These are phyloP conservation scores for Coenobita brevimanus DNA, from an alignment of 1,140 invertebrate species.

Conservation along the genomic window DNA sequence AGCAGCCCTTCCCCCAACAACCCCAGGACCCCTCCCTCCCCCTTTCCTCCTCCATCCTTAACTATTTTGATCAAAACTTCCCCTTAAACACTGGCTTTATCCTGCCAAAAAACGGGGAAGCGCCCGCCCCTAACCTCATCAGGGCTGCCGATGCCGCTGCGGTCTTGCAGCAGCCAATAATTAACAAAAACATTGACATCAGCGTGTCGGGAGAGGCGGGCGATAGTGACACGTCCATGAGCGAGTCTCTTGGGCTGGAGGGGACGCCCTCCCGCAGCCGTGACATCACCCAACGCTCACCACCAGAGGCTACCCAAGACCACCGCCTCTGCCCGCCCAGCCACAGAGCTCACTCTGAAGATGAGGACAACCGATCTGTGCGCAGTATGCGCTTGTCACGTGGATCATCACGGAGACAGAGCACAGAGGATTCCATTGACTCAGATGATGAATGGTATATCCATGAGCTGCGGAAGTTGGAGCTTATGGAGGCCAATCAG, in stretches of 20 bases:
- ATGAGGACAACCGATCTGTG: conserved; percentile 89
- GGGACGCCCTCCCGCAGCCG: conserved; percentile 48
- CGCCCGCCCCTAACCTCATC: conserved; percentile 68
- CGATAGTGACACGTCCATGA: conserved; percentile 68
- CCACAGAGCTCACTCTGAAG: conserved; percentile 75
- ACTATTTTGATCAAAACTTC: conserved; percentile 62
- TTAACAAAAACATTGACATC: conserved; percentile 67
- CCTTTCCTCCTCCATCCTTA: conserved; percentile 17
- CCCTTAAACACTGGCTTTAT: conserved; percentile 39
- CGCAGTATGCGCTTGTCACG: conserved; percentile 88
- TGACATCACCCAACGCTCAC: conserved; percentile 60
- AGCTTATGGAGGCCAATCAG: conserved; percentile 83
- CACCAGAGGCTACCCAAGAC: conserved; percentile 61
- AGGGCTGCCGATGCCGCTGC: conserved; percentile 45
- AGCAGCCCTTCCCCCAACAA: conserved; percentile 58
- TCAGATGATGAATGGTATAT: conserved; percentile 95
- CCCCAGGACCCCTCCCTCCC: conserved; percentile 46
- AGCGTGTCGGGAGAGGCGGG: conserved; percentile 69
- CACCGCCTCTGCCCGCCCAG: conserved; percentile 83
- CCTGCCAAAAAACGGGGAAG: conserved; percentile 68
- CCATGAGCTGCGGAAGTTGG: conserved; percentile 88
- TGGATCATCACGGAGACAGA: conserved; percentile 90
- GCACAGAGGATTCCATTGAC: conserved; percentile 93
- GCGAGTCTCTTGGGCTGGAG: conserved; percentile 60
- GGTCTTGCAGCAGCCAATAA: conserved; percentile 40